Conservation (phyloP, 2,113 vertebrate genomes). For the Dascyllus trimaculatus region DNA sequence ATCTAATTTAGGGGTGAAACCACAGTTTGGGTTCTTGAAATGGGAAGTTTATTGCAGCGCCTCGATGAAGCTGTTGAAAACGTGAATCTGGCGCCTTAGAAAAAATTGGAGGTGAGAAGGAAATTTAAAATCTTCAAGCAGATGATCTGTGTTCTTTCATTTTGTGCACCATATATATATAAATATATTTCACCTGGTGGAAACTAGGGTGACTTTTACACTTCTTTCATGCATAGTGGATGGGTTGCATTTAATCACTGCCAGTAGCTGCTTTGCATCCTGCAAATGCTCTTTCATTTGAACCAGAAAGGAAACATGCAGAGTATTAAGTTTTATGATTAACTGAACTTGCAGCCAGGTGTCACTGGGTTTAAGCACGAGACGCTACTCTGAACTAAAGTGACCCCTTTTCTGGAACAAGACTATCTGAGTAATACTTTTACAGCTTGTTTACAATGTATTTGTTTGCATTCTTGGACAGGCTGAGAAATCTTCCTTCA, state of each 20-base stretch:
- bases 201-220: background rate
- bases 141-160: background rate
- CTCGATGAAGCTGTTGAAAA: no score
- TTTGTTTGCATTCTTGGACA: background rate
- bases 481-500: background rate
- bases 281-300: background rate
- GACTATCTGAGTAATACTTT: background rate
- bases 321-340: no score
- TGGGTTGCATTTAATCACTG: background rate
- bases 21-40: no score
- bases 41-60: no score
- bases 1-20: no score
- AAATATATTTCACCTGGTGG: background rate
- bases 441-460: background rate
- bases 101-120: no score
- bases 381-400: background rate
- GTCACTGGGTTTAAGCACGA: background rate
- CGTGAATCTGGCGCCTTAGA: no score
- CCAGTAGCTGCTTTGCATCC: background rate
- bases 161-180: background rate
- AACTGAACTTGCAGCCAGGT: no score
- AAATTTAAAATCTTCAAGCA: background rate
- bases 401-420: background rate
- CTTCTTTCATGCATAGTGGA: background rate
- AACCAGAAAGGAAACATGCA: background rate